Evolutionary conservation across 2,888 invertebrate species (phyloP), one percentile per base, ranked within the genome.

Genomic region (Diplolepis rosae): DNA sequence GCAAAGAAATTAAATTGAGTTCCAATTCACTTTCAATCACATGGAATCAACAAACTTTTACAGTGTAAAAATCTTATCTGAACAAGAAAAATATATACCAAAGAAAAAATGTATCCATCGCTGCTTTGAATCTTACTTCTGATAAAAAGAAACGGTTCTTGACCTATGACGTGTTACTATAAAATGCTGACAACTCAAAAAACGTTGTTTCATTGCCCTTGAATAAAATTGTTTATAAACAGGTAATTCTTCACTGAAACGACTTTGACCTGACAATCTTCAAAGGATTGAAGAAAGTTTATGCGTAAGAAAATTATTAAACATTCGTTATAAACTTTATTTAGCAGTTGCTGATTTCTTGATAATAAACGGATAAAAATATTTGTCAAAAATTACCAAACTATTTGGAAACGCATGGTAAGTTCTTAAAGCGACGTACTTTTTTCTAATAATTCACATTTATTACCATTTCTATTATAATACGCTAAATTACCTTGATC

Each of bases 241-340:
- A 18, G 18, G 18, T 18, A 22, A 45, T 22, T 45, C 9, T 45
- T 45, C 18, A 22, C 18, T 4, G 13, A 13, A 39, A 39, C 4
- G 35, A 7, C 1, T 42, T 18, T 18, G 6, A 39, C n/a, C n/a
- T n/a, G n/a, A n/a, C n/a, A n/a, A n/a, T 35, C 61, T 24, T 39
- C 39, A 39, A 39, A 61, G 61, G 39, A 61, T 39, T 24, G 18
- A 61, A 61, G 61, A 61, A 39, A 61, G 61, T 61, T 61, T 61
- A 24, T 35, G 22, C 24, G 39, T 39, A 24, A 61, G 22, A 24
- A 35, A 32, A 61, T 32, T 61, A n/a, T n/a, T n/a, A n/a, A n/a
- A n/a, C n/a, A n/a, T n/a, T n/a, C n/a, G n/a, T n/a, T n/a, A n/a
- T n/a, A n/a, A n/a, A n/a, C n/a, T n/a, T n/a, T n/a, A n/a, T n/a